Percentiles rank a stretch among this genome's conserved stretches.
Conservation (phyloP, 2,113 vertebrate genomes). For the Archilochus colubris region DNA sequence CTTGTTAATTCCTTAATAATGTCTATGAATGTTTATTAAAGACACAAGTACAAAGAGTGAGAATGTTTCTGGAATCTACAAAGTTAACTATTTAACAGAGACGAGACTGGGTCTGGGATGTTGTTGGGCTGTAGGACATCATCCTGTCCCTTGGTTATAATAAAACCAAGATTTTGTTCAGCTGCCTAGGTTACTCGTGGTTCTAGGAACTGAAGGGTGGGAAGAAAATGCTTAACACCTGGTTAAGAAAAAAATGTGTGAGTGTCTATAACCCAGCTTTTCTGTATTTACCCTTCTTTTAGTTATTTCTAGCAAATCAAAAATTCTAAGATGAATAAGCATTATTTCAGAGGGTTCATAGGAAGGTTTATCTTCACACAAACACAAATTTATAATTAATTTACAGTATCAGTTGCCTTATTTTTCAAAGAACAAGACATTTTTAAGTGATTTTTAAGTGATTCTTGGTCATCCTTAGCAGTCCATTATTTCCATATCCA, state of each 20-base stretch:
- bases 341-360: background rate
- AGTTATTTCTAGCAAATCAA: background rate
- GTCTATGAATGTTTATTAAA: background rate
- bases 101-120: background rate
- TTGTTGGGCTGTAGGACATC: background rate
- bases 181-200: background rate
- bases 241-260: background rate
- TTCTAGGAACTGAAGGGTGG: background rate
- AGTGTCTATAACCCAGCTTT: background rate
- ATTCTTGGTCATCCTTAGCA: background rate
- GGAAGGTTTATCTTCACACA: background rate
- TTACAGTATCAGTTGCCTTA: background rate
- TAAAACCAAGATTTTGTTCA: background rate
- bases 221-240: background rate
- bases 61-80: background rate
- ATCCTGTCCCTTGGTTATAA: background rate
- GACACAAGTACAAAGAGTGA: background rate
- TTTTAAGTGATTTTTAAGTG: background rate
- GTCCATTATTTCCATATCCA: background rate
- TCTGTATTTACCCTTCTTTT: background rate
- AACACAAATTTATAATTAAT: background rate
- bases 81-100: background rate
- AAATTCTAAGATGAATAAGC: background rate
- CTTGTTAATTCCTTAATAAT: background rate
- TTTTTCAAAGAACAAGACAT: background rate